These are phyloP conservation scores for Alcedo quadribrachys DNA, from an alignment of 2,797 vertebrate genomes.

Conservation along the genomic window DNA sequence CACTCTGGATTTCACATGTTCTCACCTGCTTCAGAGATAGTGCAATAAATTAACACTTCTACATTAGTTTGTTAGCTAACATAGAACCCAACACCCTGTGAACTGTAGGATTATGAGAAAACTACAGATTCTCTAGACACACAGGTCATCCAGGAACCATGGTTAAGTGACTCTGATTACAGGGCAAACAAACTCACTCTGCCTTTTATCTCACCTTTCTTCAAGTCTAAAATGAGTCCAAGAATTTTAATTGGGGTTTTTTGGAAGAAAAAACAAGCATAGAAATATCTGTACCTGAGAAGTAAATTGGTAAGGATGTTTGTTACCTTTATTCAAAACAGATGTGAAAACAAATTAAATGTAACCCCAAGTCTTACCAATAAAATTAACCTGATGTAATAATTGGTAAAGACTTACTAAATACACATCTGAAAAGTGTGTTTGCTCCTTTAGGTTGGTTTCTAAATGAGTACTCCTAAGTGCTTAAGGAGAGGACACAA, in stretches of 20 bases:
- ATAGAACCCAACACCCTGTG: background rate
- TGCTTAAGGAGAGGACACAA: background rate
- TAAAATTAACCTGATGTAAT: background rate
- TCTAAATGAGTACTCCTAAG: background rate
- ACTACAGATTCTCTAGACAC: background rate
- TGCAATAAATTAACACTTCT: background rate
- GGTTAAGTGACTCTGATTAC: background rate
- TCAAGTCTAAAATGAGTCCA: background rate
- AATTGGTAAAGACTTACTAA: background rate
- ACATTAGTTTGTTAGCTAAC: background rate
- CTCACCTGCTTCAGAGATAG: background rate
- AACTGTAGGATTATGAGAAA: background rate
- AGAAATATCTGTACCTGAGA: background rate
- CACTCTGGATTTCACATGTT: background rate
- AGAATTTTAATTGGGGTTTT: background rate
- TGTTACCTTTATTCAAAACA: background rate
- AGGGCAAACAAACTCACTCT: background rate
- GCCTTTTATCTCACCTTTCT: background rate
- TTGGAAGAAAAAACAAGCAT: background rate
- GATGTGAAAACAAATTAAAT: background rate
- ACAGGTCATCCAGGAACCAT: rapidly evolving
- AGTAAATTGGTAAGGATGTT: background rate
- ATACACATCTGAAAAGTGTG: background rate
- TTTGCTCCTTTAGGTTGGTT: background rate
- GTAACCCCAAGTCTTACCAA: background rate